These are phyloP conservation scores for Metopolophium dirhodum DNA, from an alignment of 1,140 invertebrate species.

Conservation along the genomic window DNA sequence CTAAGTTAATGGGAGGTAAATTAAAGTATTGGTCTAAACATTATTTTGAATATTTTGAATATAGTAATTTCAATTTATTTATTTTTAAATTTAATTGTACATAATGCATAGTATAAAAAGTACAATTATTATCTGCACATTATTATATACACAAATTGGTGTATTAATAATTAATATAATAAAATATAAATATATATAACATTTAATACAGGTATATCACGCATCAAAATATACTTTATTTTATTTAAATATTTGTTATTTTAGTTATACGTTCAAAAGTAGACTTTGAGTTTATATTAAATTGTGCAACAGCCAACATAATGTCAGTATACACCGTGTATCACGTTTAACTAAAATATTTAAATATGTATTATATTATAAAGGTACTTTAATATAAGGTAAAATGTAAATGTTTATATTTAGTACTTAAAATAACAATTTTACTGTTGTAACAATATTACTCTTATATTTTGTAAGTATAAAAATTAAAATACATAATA, in stretches of 20 bases:
- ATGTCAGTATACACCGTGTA: neutral
- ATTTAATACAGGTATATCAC: neutral
- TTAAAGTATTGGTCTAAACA: neutral
- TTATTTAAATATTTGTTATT: neutral
- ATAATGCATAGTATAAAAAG: neutral
- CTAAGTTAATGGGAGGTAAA: neutral
- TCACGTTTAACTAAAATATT: neutral
- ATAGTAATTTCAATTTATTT: neutral
- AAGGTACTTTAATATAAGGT: neutral
- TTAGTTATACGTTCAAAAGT: neutral
- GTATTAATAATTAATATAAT: neutral
- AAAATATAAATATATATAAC: too few species aligned
- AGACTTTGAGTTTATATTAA: neutral
- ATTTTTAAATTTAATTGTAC: neutral
- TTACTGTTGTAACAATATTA: neutral
- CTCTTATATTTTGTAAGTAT: neutral
- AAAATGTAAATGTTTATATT: too few species aligned
- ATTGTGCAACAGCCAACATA: neutral
- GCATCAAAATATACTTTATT: neutral
- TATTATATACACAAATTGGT: neutral
- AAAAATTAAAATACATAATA: neutral
- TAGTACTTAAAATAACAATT: too few species aligned
- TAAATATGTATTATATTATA: neutral
- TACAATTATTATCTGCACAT: neutral
- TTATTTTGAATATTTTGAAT: neutral